Conservation (phyloP, 2,797 vertebrate genomes). For the Morelia viridis region DNA sequence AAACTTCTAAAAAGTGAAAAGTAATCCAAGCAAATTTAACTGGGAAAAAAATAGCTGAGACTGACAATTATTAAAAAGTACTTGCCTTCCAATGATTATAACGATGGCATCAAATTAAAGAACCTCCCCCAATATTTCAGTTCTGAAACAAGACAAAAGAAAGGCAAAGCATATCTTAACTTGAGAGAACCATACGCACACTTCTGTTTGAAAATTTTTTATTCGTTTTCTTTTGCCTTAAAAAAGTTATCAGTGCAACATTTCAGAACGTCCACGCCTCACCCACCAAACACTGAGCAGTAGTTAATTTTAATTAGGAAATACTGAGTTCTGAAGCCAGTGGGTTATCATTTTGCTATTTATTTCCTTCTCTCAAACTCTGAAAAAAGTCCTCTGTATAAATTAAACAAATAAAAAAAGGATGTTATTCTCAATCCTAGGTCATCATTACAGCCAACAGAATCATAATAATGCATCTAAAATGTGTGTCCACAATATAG, state of each 20-base stretch:
- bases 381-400: slow-evolving; percentile 82
- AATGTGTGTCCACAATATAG: slow-evolving; percentile 78
- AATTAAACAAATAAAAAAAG: slow-evolving; percentile 79
- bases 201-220: slow-evolving; percentile 80
- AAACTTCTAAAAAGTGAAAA: background rate
- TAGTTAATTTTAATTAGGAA: slow-evolving; percentile 74
- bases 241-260: slow-evolving; percentile 78
- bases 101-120: background rate
- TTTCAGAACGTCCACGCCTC: slow-evolving; percentile 75
- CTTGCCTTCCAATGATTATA: background rate
- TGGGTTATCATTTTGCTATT: slow-evolving; percentile 80
- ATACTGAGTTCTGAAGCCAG: slow-evolving; percentile 78
- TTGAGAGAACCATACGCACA: slow-evolving; percentile 57
- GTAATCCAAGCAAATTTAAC: background rate
- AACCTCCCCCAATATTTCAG: background rate
- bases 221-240: slow-evolving; percentile 80
- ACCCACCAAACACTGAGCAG: slow-evolving; percentile 74
- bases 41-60: no score
- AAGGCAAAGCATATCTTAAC: background rate
- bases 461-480: slow-evolving; percentile 80
- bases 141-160: background rate
- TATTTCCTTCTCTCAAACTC: slow-evolving; percentile 80
- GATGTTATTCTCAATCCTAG: slow-evolving; percentile 79
- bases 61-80: background rate
- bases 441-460: slow-evolving; percentile 82